Evolutionary conservation across 2,113 vertebrate genomes (phyloP).

Genomic region (Nycticorax nycticorax): DNA sequence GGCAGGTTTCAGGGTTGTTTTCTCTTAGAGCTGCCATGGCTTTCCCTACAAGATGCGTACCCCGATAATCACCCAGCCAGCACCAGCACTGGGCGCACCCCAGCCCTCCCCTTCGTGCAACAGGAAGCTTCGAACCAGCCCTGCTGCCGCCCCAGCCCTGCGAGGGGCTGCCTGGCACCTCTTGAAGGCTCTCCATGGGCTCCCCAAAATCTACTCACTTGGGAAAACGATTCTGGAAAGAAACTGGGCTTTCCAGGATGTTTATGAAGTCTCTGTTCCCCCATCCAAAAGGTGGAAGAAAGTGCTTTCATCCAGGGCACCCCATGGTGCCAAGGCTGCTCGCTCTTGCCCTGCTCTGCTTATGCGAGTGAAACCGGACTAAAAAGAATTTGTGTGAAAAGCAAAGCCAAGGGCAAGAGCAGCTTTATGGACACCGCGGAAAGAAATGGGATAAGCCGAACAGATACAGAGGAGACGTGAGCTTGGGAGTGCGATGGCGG

Average conservation of each 20-base stretch:
- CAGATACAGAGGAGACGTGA: fast-evolving
- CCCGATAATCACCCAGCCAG: neutral
- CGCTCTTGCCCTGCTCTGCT: neutral
- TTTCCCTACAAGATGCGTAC: neutral
- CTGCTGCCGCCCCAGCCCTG: neutral
- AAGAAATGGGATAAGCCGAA: neutral
- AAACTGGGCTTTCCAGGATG: neutral
- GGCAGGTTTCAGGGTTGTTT: neutral
- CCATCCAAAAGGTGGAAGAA: neutral
- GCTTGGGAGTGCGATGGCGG: neutral
- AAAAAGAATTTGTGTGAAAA: neutral
- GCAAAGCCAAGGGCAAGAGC: neutral
- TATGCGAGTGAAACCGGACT: neutral
- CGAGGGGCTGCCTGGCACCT: neutral
- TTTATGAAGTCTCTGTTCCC: neutral
- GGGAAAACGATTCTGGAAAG: neutral
- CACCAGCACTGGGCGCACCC: neutral
- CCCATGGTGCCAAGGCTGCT: neutral
- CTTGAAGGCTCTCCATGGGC: neutral
- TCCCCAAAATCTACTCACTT: neutral
- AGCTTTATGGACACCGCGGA: no score
- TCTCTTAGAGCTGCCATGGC: neutral
- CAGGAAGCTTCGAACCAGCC: neutral
- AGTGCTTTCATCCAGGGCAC: neutral
- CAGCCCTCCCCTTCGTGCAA: neutral